These are phyloP conservation scores for Euglossa dilemma DNA, from an alignment of 1,140 invertebrate genomes.

Conservation along the genomic window DNA sequence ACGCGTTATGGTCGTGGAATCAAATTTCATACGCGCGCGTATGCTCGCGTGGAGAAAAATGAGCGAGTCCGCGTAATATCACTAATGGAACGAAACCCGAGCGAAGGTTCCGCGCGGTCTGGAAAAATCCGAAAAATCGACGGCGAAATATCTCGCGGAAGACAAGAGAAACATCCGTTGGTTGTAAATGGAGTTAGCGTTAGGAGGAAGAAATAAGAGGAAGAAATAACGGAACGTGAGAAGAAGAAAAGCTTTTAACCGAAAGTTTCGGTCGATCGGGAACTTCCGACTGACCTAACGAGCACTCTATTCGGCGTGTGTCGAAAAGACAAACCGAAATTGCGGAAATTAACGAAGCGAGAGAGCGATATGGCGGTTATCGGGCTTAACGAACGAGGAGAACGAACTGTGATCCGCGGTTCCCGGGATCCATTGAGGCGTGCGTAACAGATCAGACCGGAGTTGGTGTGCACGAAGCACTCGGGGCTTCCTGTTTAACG, in stretches of 20 bases:
- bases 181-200: too few relatives aligned
- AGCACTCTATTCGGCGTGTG: not conserved
- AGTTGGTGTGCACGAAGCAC: not conserved
- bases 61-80: too few relatives aligned
- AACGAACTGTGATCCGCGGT: not conserved
- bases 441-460: not conserved
- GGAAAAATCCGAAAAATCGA: too few relatives aligned
- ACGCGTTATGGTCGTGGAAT: too few relatives aligned
- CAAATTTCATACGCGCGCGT: too few relatives aligned
- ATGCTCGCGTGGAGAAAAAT: too few relatives aligned
- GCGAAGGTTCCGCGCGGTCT: too few relatives aligned
- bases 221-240: not conserved
- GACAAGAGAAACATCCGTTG: too few relatives aligned
- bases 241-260: not conserved
- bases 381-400: not conserved
- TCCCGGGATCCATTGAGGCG: not conserved
- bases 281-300: not conserved
- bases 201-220: too few relatives aligned
- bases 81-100: too few relatives aligned
- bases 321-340: not conserved
- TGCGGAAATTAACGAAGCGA: not conserved
- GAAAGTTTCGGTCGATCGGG: not conserved
- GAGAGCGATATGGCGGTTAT: not conserved
- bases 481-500: not conserved
- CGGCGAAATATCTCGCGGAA: too few relatives aligned